Percentiles rank a stretch among this genome's conserved stretches.
Evolutionary conservation across 2,888 invertebrate genomes (phyloP).

Genomic region (Lasioglossum figueresi): DNA sequence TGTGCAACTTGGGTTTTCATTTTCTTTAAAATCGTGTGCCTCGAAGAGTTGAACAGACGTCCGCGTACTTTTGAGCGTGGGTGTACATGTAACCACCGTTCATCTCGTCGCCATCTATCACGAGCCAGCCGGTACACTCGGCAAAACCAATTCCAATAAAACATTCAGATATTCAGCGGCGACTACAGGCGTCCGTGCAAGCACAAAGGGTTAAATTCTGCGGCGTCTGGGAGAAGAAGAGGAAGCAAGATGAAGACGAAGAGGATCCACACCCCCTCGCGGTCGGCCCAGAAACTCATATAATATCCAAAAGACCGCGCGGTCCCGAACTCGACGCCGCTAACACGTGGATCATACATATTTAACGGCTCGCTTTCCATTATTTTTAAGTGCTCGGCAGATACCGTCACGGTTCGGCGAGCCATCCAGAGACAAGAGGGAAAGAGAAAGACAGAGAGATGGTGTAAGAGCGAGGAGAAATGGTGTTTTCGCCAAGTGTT

Average conservation of each 20-base stretch:
- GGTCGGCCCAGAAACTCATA: not conserved
- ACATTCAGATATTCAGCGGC: not conserved
- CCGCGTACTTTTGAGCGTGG: not conserved
- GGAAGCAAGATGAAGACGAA: not conserved
- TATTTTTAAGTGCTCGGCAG: conserved; percentile 8
- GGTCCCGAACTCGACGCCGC: conserved; percentile 2
- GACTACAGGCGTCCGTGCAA: not conserved
- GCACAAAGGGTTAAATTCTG: not conserved
- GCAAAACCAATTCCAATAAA: conserved; percentile 5
- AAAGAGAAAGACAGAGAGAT: not conserved
- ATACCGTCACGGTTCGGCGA: not conserved
- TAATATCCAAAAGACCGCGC: not conserved
- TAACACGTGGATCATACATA: conserved; percentile 8
- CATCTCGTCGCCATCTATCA: conserved; percentile 9
- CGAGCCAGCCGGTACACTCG: not conserved
- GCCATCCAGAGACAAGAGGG: not conserved
- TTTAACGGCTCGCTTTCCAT: conserved; percentile 2
- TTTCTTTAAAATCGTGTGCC: too few relatives aligned
- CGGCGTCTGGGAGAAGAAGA: not conserved
- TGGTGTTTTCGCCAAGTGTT: conserved; percentile 23
- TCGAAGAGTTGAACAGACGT: too few relatives aligned
- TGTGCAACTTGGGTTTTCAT: too few relatives aligned
- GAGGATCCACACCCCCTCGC: not conserved
- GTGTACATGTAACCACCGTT: not conserved
- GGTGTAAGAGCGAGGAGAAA: not conserved